Percentiles rank a stretch among this genome's conserved stretches.
Evolutionary conservation across 2,888 invertebrate genomes (phyloP).

Genomic region (Tuta absoluta): DNA sequence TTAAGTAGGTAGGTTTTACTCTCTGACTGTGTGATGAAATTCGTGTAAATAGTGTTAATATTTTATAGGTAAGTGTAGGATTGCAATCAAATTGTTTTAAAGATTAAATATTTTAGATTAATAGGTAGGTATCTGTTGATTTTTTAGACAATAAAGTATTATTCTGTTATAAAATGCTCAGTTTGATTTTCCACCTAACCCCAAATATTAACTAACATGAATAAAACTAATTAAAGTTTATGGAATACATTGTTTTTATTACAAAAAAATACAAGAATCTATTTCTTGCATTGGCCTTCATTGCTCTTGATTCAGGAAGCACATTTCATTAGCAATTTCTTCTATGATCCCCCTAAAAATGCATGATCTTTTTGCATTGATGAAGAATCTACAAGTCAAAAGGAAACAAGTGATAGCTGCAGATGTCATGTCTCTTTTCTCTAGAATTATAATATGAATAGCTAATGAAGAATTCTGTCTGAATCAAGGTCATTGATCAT

Average conservation of each 20-base stretch:
- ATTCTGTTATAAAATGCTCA: conserved; percentile 26
- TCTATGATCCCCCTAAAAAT: too few species aligned
- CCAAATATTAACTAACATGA: background rate
- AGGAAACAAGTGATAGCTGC: too few species aligned
- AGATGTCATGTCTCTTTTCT: too few species aligned
- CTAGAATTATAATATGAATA: too few species aligned
- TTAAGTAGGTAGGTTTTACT: conserved; percentile 1
- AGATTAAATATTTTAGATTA: background rate
- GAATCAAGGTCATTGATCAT: too few species aligned
- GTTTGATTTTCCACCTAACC: background rate
- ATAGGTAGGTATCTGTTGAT: conserved; percentile 4
- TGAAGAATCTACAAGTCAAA: too few species aligned
- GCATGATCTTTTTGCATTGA: too few species aligned
- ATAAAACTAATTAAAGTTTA: background rate
- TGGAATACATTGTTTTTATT: conserved; percentile 10
- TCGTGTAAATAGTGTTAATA: conserved; percentile 4
- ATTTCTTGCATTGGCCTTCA: too few species aligned
- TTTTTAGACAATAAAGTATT: conserved; percentile 32
- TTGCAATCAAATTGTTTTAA: background rate
- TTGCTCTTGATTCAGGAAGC: too few species aligned
- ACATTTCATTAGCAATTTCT: too few species aligned
- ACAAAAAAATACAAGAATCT: background rate
- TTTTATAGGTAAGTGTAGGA: conserved; percentile 3
- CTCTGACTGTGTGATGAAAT: background rate
- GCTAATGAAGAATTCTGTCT: too few species aligned